phyloP scores from a whole-genome alignment of 2,797 vertebrate genomes.

The Alcedo atthis region DNA sequence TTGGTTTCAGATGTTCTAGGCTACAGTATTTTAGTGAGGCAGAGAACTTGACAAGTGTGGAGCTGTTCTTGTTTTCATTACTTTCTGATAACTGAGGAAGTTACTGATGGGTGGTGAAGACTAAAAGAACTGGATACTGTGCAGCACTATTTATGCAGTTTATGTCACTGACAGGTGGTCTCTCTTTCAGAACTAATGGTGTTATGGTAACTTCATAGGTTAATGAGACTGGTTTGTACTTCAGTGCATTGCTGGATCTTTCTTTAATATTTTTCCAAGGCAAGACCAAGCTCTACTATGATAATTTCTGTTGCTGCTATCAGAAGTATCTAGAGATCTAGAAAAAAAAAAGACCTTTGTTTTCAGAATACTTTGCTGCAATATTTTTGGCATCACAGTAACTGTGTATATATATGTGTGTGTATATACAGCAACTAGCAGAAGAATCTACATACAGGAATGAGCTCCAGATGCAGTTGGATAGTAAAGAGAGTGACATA shows the following conservation, averaged over 20 bases:
- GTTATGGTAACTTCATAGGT: neutral
- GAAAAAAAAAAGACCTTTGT: neutral
- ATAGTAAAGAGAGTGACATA: constrained; percentile 98
- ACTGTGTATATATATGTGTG: neutral
- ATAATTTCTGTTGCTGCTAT: neutral
- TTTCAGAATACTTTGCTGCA: constrained; percentile 3
- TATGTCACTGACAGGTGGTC: neutral
- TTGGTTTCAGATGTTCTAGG: neutral
- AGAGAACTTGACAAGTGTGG: neutral
- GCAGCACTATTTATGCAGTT: neutral
- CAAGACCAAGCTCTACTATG: neutral
- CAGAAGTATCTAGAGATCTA: neutral
- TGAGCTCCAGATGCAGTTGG: constrained; percentile 97
- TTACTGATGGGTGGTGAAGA: neutral
- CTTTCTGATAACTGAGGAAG: neutral
- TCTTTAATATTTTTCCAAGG: neutral
- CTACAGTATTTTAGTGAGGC: neutral
- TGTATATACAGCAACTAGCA: constrained; percentile 87
- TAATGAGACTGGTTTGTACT: neutral
- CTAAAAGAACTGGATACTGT: neutral
- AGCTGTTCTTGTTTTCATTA: neutral
- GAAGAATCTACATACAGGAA: constrained; percentile 93
- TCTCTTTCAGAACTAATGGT: neutral
- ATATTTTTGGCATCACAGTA: constrained; percentile 11
- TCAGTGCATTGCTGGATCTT: neutral